Evolutionary conservation across 2,113 vertebrate genomes (phyloP), one percentile per base, ranked within the genome.

Genomic region (Ictalurus punctatus): DNA sequence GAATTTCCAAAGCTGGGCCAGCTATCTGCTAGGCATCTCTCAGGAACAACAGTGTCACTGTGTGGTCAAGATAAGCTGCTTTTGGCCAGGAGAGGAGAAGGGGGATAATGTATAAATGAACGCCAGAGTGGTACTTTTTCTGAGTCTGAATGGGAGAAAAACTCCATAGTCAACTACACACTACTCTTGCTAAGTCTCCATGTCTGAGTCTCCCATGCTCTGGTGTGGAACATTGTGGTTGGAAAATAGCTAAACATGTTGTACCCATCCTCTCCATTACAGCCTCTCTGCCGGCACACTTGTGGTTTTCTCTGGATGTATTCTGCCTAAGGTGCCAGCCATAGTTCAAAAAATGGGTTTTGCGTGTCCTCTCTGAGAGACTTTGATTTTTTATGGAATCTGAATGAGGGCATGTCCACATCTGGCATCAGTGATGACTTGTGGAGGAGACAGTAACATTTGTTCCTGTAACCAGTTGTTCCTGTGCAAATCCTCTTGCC

Each of bases 111-210:
- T 91, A 91, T 92, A 94, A 92, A 93, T 93, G 92, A 95, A 93
- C 93, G 92, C 92, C 93, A 93, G 92, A 93, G 94, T 95, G 94
- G 93, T 95, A 93, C 69, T 95, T 96, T 95, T 95, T 83, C 90
- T 48, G 89, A 76, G 86, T 87, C 76, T 85, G 93, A 87, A 89
- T 91, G 25, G 17, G 52, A 7, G 25, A 30, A 17, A 93, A 94
- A 94, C 93, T 89, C 88, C 88, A 93, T 94, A 95, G 92, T 94
- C 93, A 89, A 93, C 90, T 89, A 95, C 94, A 96, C 93, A 94
- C 79, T 86, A 80, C 74, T 85, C 88, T 80, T 93, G 67, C 85
- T 92, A 90, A 92, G 92, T 82, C 91, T 81, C 54, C 58, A 90
- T 59, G 61, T 52, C 89, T 83, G 84, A 86, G 90, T 92, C 90